Evolutionary conservation across 2,888 invertebrate species (phyloP).

Genomic region (Zaprionus lineosus): DNA sequence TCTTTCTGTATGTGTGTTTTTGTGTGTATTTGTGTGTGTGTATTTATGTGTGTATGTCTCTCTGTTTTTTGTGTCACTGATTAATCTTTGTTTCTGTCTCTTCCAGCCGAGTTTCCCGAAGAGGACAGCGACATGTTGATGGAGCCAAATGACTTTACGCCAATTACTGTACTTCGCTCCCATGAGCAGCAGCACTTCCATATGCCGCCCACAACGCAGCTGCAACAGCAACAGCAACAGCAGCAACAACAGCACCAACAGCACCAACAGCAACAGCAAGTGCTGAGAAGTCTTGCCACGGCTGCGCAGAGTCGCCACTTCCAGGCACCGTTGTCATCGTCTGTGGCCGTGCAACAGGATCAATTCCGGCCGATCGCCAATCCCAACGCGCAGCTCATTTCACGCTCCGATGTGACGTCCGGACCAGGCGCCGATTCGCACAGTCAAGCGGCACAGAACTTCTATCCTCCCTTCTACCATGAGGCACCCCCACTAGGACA

Average conservation of each 20-base stretch:
- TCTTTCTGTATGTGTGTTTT: too few relatives aligned
- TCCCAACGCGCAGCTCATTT: conserved; percentile 49
- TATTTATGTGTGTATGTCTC: background rate
- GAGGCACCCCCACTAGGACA: conserved; percentile 85
- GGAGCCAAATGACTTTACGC: conserved; percentile 82
- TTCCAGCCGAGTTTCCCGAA: conserved; percentile 79
- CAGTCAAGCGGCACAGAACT: conserved; percentile 86
- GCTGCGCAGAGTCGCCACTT: conserved; percentile 46
- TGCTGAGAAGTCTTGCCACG: conserved; percentile 10
- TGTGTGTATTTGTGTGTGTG: background rate
- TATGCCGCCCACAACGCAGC: conserved; percentile 70
- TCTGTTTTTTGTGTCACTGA: background rate
- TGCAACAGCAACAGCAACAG: conserved; percentile 31
- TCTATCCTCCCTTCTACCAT: conserved; percentile 90
- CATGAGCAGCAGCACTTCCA: conserved; percentile 80
- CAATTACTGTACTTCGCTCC: conserved; percentile 79
- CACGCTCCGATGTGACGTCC: conserved; percentile 57
- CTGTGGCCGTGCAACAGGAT: conserved; percentile 42
- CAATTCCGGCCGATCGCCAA: conserved; percentile 70
- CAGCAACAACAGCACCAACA: conserved; percentile 14
- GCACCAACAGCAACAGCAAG: conserved; percentile 5
- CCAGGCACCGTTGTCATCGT: conserved; percentile 31
- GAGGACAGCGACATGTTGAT: conserved; percentile 83
- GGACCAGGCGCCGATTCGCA: conserved; percentile 64
- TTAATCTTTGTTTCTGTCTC: background rate